Conservation (phyloP, 2,888 invertebrate species). For the Heliothis peltigera region DNA sequence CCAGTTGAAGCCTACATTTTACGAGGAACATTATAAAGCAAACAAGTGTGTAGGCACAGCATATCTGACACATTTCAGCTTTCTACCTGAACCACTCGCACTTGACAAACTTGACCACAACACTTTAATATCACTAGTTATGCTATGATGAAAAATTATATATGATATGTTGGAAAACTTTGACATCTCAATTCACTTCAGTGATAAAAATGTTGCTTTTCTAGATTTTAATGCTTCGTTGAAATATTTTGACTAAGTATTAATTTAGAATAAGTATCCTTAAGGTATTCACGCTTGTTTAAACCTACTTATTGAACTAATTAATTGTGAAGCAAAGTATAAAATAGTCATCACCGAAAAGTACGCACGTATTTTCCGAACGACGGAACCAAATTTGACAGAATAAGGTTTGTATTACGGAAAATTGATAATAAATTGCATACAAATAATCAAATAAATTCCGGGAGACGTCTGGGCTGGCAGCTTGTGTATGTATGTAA, state of each 20-base stretch:
- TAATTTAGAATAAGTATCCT: too few species aligned
- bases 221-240: too few species aligned
- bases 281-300: too few species aligned
- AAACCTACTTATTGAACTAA: neutral
- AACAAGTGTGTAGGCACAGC: constrained; percentile 49
- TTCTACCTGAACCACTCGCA: constrained; percentile 55
- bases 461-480: too few species aligned
- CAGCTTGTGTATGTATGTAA: too few species aligned
- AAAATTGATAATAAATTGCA: too few species aligned
- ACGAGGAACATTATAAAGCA: constrained; percentile 53
- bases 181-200: constrained; percentile 22
- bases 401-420: too few species aligned
- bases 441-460: too few species aligned
- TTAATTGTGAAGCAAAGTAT: neutral
- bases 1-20: constrained; percentile 45
- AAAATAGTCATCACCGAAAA: neutral
- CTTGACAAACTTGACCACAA: constrained; percentile 58
- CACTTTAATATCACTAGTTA: constrained; percentile 46
- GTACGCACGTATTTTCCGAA: too few species aligned
- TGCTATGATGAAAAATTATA: too few species aligned
- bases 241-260: too few species aligned
- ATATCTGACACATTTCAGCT: constrained; percentile 61
- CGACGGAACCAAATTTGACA: too few species aligned
- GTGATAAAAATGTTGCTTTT: neutral
- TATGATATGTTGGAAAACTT: constrained; percentile 25